Percentiles rank a stretch among this genome's conserved stretches.
Conservation (phyloP, 1,140 invertebrate species). For the Aleiodes sp. region DNA sequence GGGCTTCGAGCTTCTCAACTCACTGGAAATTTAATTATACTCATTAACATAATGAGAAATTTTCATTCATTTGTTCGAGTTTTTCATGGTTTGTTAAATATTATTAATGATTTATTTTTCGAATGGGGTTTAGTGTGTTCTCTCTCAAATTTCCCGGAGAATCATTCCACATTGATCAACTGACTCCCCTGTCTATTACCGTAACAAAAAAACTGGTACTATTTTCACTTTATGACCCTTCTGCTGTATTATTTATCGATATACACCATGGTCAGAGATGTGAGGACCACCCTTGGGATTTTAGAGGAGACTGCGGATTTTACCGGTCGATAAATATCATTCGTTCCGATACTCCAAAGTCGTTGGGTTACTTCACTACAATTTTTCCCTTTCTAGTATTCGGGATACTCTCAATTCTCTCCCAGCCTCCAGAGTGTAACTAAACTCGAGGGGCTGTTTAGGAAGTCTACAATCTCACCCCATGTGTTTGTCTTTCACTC, state of each 20-base stretch:
- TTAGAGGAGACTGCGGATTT: slow-evolving; percentile 58
- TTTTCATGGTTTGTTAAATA: too few species aligned
- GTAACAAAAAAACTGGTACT: slow-evolving; percentile 32
- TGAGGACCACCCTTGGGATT: slow-evolving; percentile 62
- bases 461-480: slow-evolving; percentile 28
- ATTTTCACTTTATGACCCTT: slow-evolving; percentile 52
- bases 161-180: neutral
- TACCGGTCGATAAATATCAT: slow-evolving; percentile 64
- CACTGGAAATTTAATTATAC: too few species aligned
- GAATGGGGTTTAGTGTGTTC: too few species aligned
- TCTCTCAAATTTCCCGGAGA: neutral
- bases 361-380: slow-evolving; percentile 42
- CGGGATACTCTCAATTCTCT: slow-evolving; percentile 25
- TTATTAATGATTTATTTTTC: too few species aligned
- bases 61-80: too few species aligned
- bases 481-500: slow-evolving; percentile 45
- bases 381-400: slow-evolving; percentile 15
- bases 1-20: too few species aligned
- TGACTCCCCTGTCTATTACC: neutral
- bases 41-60: too few species aligned
- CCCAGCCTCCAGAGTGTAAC: slow-evolving; percentile 47
- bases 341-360: slow-evolving; percentile 64
- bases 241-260: slow-evolving; percentile 52
- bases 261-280: slow-evolving; percentile 35
- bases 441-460: slow-evolving; percentile 52